These are phyloP conservation scores for Stictonetta naevosa DNA, from an alignment of 2,113 vertebrate species.

Conservation along the genomic window DNA sequence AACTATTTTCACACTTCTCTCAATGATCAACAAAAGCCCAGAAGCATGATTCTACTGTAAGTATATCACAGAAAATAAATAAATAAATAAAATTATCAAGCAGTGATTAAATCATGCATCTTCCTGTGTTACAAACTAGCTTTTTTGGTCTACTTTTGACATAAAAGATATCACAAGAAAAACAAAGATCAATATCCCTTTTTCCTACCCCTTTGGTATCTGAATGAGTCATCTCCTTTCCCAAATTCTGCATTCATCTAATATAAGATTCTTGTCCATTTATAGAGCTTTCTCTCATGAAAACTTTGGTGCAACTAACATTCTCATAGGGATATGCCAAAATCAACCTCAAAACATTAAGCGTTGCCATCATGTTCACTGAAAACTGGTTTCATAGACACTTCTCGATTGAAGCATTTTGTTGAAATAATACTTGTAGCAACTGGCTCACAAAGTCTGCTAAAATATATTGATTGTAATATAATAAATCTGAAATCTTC, in stretches of 20 bases:
- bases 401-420: background rate
- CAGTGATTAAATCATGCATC: background rate
- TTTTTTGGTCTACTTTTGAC: background rate
- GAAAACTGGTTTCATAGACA: background rate
- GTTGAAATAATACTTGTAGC: background rate
- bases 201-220: background rate
- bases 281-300: background rate
- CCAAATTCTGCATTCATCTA: background rate
- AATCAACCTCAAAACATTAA: background rate
- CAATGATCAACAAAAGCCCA: background rate
- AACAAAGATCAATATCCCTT: background rate
- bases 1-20: constrained; percentile 4
- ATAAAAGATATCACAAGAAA: background rate
- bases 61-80: background rate
- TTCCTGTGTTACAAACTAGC: background rate
- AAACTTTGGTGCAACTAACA: background rate
- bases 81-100: background rate
- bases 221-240: background rate
- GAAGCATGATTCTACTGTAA: background rate
- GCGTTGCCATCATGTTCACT: background rate
- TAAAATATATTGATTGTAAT: background rate
- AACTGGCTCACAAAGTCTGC: background rate
- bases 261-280: background rate
- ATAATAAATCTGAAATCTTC: background rate
- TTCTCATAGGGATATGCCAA: background rate